phyloP scores from a whole-genome alignment of 1,140 invertebrate genomes.

The Tetramorium alpestre region DNA sequence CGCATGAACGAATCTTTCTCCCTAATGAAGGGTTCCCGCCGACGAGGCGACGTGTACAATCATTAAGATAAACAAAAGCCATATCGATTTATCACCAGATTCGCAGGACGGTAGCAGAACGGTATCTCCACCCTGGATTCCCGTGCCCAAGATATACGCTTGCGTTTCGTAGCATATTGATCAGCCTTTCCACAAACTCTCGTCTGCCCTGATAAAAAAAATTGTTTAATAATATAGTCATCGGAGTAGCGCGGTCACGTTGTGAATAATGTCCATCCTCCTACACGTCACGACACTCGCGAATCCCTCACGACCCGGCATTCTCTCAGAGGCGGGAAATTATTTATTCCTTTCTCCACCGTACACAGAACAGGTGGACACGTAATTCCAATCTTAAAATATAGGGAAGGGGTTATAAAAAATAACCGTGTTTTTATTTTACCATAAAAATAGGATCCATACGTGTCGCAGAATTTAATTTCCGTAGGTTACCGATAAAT shows the following conservation, averaged over 20 bases:
- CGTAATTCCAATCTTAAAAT: background rate
- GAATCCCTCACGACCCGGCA: background rate
- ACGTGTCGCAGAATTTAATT: background rate
- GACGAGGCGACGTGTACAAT: background rate
- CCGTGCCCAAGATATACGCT: background rate
- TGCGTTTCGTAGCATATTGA: conserved; percentile 14
- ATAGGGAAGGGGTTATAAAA: background rate
- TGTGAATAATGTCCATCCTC: background rate
- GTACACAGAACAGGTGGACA: too few relatives aligned
- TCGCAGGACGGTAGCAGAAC: background rate
- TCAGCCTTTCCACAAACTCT: background rate
- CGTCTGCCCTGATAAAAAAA: background rate
- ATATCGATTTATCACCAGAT: background rate
- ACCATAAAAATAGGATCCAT: background rate
- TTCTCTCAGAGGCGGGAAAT: background rate
- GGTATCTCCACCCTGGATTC: background rate
- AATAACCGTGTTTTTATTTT: background rate
- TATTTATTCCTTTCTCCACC: background rate
- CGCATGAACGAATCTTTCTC: background rate
- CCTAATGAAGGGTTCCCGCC: background rate
- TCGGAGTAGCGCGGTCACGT: background rate
- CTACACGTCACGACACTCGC: background rate
- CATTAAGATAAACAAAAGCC: conserved; percentile 36
- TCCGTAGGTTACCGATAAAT: conserved; percentile 12
- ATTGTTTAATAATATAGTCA: conserved; percentile 21